Conservation (phyloP, 2,113 vertebrate genomes). For the Saccopteryx leptura region DNA sequence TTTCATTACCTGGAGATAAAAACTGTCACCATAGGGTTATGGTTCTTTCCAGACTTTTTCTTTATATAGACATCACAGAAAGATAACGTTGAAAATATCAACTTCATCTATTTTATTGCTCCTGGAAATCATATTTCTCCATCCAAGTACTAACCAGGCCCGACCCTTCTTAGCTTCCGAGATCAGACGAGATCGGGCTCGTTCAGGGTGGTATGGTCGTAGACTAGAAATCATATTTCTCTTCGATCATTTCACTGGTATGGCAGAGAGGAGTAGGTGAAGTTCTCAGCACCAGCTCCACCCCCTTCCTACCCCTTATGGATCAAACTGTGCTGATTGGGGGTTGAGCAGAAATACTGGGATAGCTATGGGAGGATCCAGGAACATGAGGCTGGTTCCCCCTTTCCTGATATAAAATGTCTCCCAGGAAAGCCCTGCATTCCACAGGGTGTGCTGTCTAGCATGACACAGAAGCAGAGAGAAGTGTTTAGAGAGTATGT, state of each 20-base stretch:
- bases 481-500: neutral
- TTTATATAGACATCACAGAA: neutral
- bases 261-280: neutral
- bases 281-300: neutral
- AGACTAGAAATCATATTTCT: neutral
- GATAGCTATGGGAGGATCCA: neutral
- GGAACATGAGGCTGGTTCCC: neutral
- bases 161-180: no score
- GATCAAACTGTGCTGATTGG: neutral
- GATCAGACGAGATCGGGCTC: no score
- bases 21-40: neutral
- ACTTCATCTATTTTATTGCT: conserved; percentile 19
- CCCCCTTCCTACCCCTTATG: neutral
- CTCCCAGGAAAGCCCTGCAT: neutral
- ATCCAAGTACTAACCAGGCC: no score
- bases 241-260: neutral
- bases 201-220: no score
- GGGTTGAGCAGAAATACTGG: neutral
- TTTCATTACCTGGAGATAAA: conserved; percentile 35
- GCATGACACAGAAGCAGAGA: neutral
- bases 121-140: neutral
- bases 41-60: conserved; percentile 21
- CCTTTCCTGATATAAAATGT: neutral
- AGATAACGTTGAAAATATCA: conserved; percentile 47
- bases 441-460: neutral